Evolutionary conservation across 35 echinoderm and acorn worm species (phyloP), one percentile per base, ranked within the genome.

Genomic region (Amphiura filiformis): DNA sequence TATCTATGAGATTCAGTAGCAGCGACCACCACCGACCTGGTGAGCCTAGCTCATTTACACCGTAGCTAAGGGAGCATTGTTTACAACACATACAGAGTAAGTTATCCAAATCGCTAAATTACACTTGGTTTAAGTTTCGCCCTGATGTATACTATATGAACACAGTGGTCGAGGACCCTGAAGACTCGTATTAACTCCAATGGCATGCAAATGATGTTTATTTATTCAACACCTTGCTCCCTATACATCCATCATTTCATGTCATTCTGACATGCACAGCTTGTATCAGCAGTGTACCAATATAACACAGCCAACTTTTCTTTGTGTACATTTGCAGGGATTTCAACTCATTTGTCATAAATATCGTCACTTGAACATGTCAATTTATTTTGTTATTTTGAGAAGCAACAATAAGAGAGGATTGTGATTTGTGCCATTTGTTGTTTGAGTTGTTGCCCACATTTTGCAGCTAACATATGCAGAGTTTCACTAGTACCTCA

Each of bases 381-480:
- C 41, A 17, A 47, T 4, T 47, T 47, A 9, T 28, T 35, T n/a
- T n/a, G n/a, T n/a, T n/a, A n/a, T n/a, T n/a, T n/a, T n/a, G n/a
- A n/a, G n/a, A n/a, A n/a, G n/a, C n/a, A n/a, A n/a, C n/a, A n/a
- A n/a, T n/a, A n/a, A n/a, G n/a, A n/a, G n/a, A n/a, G n/a, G n/a
- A n/a, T n/a, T n/a, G n/a, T n/a, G n/a, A n/a, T n/a, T n/a, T n/a
- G n/a, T n/a, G n/a, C n/a, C n/a, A n/a, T 13, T 35, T 85, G 65
- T 85, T 85, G 34, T 85, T 23, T 56, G 64, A 85, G 83, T 32
- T 85, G 83, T 70, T 37, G 37, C 36, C 64, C 37, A n/a, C n/a
- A n/a, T n/a, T n/a, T n/a, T n/a, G n/a, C n/a, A n/a, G n/a, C n/a
- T n/a, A n/a, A n/a, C 37, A 22, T 85, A 70, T 85, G 32, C 52